Evolutionary conservation across 1,140 invertebrate genomes (phyloP), one percentile per base, ranked within the genome.

Genomic region (Yoshiicerus persimilis): DNA sequence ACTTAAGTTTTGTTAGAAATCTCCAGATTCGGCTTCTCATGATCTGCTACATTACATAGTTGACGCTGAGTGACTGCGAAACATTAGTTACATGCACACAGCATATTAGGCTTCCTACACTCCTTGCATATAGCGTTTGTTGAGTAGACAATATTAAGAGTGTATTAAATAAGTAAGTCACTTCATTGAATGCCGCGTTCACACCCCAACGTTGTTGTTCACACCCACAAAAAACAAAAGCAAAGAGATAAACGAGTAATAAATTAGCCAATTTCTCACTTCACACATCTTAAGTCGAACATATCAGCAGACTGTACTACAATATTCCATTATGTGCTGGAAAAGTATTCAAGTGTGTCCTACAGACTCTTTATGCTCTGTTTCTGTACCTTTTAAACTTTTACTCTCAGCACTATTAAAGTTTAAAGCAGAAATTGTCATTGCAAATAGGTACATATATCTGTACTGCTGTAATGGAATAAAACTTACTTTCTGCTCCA

Each of bases 231-330:
- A 56, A 87, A 64, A 38, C 84, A 34, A 84, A 38, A 87, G 41
- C 25, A 83, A 86, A 86, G 87, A 90, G 88, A 88, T 86, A 87
- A 87, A 87, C 88, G 86, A 88, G 84, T 27, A 87, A 88, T 89
- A 89, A 89, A 88, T 89, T 86, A 86, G 86, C 86, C 86, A 86
- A 87, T 87, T 87, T 87, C 70, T 87, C 86, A 87, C 88, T 89
- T 87, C 83, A 87, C 83, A 86, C 86, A 88, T 87, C 75, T 87
- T 88, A 90, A 70, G 84, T 88, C 41, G 32, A 86, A n/a, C 20
- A 56, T 56, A n/a, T 56, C 13, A 56, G 47, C 16, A 56, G 47
- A 56, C 47, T 4, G 47, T n/a, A 56, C 47, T 56, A 1, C 0
- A n/a, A 56, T 56, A 56, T 56, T 56, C n/a, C n/a, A n/a, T 56